phyloP scores from a whole-genome alignment of 2,888 invertebrate species.

The Deilephila porcellus region DNA sequence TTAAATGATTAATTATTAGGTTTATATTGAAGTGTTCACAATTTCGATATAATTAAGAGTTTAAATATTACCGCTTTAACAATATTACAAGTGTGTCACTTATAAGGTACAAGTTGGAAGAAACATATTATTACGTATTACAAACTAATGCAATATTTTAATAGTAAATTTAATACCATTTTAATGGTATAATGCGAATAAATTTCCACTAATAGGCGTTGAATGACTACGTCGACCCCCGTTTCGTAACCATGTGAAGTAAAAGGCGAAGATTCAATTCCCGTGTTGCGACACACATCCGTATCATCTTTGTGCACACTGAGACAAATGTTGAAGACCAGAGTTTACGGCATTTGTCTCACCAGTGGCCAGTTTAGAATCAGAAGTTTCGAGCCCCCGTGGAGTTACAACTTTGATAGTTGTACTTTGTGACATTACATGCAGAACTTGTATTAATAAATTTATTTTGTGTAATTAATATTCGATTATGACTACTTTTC shows the following conservation, averaged over 20 bases:
- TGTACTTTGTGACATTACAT: not conserved
- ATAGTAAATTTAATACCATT: not conserved
- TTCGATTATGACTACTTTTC: not conserved
- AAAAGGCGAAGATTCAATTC: conserved; percentile 15
- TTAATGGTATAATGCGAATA: not conserved
- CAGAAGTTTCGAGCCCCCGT: not conserved
- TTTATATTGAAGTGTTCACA: too few relatives aligned
- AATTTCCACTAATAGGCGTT: not conserved
- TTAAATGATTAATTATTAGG: too few relatives aligned
- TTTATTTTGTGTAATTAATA: not conserved
- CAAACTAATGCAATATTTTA: not conserved
- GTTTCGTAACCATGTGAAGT: conserved; percentile 5
- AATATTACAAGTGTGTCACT: too few relatives aligned
- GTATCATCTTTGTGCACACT: not conserved
- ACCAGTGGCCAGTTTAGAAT: not conserved
- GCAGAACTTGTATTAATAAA: not conserved
- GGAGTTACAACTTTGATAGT: not conserved
- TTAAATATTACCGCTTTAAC: too few relatives aligned
- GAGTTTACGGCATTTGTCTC: not conserved
- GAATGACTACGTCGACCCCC: not conserved
- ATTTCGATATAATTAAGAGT: too few relatives aligned
- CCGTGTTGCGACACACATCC: not conserved
- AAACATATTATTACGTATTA: not conserved
- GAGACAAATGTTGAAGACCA: conserved; percentile 1
- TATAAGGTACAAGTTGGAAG: not conserved